Conservation (phyloP, 2,888 invertebrate species). For the Argyresthia goedartella region DNA sequence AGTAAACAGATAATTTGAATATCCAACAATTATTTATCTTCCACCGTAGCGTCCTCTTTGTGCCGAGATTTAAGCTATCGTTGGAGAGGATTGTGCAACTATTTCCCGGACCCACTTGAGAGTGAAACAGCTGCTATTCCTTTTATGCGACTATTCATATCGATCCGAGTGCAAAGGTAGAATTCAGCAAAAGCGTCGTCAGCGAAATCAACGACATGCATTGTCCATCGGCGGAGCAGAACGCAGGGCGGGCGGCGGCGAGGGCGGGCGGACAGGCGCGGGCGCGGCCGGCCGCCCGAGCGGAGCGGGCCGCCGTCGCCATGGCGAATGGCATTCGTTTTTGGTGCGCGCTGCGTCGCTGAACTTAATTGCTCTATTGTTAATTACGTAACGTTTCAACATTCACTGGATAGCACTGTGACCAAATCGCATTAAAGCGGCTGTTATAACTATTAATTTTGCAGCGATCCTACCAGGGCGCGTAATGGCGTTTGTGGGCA, state of each 20-base stretch:
- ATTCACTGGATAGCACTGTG: slow-evolving; percentile 41
- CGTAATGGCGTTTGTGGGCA: slow-evolving; percentile 10
- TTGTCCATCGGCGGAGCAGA: slow-evolving; percentile 46
- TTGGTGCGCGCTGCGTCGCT: slow-evolving; percentile 42
- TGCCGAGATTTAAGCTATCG: too few species aligned
- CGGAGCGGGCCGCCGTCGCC: background rate
- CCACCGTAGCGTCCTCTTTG: too few species aligned
- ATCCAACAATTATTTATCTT: too few species aligned
- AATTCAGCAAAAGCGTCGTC: slow-evolving; percentile 46
- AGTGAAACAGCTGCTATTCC: background rate
- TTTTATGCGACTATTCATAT: slow-evolving; percentile 1
- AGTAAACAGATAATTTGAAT: background rate
- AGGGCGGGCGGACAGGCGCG: slow-evolving; percentile 7
- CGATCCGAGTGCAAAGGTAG: background rate
- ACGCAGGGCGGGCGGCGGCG: slow-evolving; percentile 23
- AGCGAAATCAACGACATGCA: slow-evolving; percentile 59
- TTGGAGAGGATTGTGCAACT: background rate
- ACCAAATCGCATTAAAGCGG: slow-evolving; percentile 39
- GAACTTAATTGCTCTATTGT: slow-evolving; percentile 69
- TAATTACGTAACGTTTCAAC: slow-evolving; percentile 66
- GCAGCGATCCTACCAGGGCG: slow-evolving; percentile 5
- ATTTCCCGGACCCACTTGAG: background rate
- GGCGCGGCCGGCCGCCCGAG: background rate
- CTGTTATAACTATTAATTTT: slow-evolving; percentile 37
- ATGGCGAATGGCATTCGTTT: slow-evolving; percentile 42